Conservation (phyloP, 2,888 invertebrate genomes). For the Pachydiplax longipennis region DNA sequence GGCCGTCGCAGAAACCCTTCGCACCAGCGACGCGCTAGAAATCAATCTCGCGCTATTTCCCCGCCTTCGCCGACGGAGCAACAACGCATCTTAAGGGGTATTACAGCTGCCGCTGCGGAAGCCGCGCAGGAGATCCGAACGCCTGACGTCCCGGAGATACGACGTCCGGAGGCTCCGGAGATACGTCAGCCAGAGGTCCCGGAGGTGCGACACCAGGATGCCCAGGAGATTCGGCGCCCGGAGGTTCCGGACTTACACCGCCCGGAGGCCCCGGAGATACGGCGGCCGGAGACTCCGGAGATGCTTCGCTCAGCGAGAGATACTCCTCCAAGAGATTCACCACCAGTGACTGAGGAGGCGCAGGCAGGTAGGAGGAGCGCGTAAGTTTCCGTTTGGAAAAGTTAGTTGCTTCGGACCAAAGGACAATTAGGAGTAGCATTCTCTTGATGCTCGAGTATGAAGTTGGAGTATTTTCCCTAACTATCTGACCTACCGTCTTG, state of each 20-base stretch:
- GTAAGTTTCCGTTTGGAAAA: conserved; percentile 69
- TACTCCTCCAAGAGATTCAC: conserved; percentile 58
- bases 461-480: background rate
- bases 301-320: conserved; percentile 56
- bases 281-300: background rate
- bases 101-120: conserved; percentile 51
- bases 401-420: background rate
- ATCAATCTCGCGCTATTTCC: conserved; percentile 16
- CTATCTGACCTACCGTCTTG: too few species aligned
- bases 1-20: conserved; percentile 15
- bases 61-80: conserved; percentile 47
- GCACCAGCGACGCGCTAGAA: conserved; percentile 13
- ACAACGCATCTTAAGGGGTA: conserved; percentile 52
- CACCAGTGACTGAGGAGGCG: conserved; percentile 52
- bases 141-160: conserved; percentile 52
- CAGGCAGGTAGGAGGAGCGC: conserved; percentile 77
- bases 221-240: too few species aligned
- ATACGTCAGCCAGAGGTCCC: too few species aligned
- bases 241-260: too few species aligned
- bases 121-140: conserved; percentile 55
- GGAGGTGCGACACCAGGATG: too few species aligned
- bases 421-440: background rate
- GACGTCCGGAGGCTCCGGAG: background rate
- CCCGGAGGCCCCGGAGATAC: too few species aligned
- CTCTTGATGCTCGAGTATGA: background rate